Conservation (phyloP, 2,113 vertebrate species). For the Syngnathoides biaculeatus region DNA sequence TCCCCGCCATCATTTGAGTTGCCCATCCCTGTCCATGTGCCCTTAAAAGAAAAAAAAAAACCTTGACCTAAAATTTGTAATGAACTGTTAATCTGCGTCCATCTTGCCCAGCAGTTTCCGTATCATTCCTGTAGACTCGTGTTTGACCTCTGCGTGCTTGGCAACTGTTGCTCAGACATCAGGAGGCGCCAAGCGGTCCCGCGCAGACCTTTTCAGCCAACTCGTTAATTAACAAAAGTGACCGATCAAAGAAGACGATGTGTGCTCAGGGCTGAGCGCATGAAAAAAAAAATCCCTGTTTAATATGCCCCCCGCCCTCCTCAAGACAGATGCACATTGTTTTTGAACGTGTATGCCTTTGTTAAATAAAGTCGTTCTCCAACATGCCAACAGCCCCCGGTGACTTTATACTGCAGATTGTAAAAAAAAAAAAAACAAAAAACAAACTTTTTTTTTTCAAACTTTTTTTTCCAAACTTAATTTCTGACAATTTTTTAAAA, state of each 20-base stretch:
- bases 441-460: too few relatives aligned
- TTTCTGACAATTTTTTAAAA: too few relatives aligned
- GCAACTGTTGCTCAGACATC: conserved; percentile 5
- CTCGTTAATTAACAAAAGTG: conserved; percentile 15
- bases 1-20: too few relatives aligned
- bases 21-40: too few relatives aligned
- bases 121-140: not conserved
- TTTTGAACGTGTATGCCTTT: conserved; percentile 2
- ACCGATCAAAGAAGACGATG: conserved; percentile 6
- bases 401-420: not conserved
- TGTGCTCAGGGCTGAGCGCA: conserved; percentile 1
- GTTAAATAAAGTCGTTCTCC: conserved; percentile 1
- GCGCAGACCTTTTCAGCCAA: conserved; percentile 5
- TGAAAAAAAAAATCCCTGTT: not conserved
- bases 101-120: not conserved
- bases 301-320: not conserved
- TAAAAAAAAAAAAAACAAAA: too few relatives aligned
- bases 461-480: not conserved
- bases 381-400: not conserved
- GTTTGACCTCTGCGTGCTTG: conserved; percentile 10
- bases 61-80: not conserved
- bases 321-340: conserved; percentile 1
- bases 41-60: not conserved
- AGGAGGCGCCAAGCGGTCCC: not conserved
- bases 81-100: not conserved